A percentile compares a stretch with the other conserved stretches of the same genome.
Conservation (phyloP, 2,113 vertebrate genomes). For the Notothenia coriiceps region DNA sequence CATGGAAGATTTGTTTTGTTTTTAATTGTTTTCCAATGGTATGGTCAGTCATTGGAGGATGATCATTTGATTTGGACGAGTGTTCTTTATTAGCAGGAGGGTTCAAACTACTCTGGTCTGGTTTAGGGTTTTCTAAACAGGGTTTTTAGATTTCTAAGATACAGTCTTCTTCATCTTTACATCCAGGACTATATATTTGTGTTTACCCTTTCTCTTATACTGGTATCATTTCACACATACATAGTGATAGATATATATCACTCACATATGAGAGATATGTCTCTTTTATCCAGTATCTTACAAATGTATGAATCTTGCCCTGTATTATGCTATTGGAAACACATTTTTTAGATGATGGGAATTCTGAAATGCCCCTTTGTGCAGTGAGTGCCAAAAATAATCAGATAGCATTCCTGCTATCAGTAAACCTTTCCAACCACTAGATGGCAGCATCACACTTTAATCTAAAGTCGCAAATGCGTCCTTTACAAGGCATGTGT, state of each 20-base stretch:
- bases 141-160: neutral
- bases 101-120: neutral
- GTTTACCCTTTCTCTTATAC: neutral
- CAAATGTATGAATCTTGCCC: neutral
- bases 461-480: neutral
- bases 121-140: neutral
- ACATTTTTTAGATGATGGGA: neutral
- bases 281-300: neutral
- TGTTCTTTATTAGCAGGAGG: neutral
- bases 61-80: neutral
- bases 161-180: too few relatives aligned
- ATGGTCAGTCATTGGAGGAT: neutral
- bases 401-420: neutral
- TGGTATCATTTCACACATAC: neutral
- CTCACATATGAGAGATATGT: neutral
- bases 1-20: slow-evolving; percentile 75
- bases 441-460: slow-evolving; percentile 58
- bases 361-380: neutral
- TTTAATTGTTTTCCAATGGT: slow-evolving; percentile 47
- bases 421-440: slow-evolving; percentile 32
- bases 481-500: neutral
- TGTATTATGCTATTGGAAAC: neutral
- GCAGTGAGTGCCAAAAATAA: neutral
- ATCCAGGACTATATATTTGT: too few relatives aligned
- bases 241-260: neutral